A percentile compares a stretch with the other conserved stretches of the same genome.
Evolutionary conservation across 2,113 vertebrate species (phyloP).

Genomic region (Uria aalge): DNA sequence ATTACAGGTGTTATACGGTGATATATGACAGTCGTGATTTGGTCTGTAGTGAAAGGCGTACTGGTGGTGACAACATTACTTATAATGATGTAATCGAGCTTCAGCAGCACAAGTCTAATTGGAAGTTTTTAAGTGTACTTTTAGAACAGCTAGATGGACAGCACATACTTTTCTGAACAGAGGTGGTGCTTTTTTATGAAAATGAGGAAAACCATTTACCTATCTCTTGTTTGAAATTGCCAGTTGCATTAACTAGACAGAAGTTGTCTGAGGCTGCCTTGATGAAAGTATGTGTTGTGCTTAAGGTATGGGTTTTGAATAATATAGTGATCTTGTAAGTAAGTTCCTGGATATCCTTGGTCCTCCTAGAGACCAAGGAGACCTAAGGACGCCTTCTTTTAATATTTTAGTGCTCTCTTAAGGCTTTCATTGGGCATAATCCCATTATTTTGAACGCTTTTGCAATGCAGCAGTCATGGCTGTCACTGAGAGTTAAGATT

Average conservation of each 20-base stretch:
- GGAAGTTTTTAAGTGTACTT: background rate
- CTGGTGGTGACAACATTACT: background rate
- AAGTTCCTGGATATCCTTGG: background rate
- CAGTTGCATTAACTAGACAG: background rate
- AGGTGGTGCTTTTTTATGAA: background rate
- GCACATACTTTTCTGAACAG: background rate
- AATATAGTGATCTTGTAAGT: accelerated
- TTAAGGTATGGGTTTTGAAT: background rate
- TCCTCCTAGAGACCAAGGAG: background rate
- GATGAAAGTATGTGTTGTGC: background rate
- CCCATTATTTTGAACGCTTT: background rate
- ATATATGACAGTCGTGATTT: background rate
- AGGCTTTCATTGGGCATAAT: background rate
- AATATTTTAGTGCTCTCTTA: background rate
- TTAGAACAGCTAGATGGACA: background rate
- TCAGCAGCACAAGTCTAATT: background rate
- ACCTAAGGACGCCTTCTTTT: background rate
- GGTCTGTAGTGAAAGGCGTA: background rate
- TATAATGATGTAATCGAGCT: background rate
- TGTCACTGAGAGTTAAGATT: background rate
- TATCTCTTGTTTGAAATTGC: background rate
- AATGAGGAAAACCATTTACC: background rate
- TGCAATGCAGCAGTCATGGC: background rate
- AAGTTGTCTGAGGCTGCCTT: background rate
- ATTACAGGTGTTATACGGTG: background rate